phyloP scores from a whole-genome alignment of 2,888 invertebrate genomes.

The Agonum fuliginosum region DNA sequence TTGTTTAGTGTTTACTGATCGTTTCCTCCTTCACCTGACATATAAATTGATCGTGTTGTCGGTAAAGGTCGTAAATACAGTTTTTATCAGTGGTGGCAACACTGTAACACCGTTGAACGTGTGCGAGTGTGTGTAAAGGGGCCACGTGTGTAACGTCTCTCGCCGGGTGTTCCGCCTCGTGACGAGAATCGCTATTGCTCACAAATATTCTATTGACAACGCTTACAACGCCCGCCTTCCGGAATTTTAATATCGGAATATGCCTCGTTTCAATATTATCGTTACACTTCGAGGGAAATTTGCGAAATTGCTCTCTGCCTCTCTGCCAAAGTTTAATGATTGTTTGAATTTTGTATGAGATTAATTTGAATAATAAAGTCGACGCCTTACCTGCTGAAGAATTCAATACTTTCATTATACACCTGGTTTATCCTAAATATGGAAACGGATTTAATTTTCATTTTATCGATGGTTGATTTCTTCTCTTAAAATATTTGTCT shows the following conservation, averaged over 20 bases:
- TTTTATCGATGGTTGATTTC: conserved; percentile 35
- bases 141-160: not conserved
- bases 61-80: not conserved
- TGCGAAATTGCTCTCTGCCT: conserved; percentile 26
- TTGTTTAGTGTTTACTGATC: no score
- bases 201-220: conserved; percentile 62
- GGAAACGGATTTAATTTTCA: not conserved
- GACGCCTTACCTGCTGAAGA: not conserved
- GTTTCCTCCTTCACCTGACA: no score
- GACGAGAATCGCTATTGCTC: conserved; percentile 60
- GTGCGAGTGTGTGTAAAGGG: not conserved
- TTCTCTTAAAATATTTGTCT: conserved; percentile 8
- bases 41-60: not conserved
- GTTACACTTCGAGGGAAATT: conserved; percentile 35
- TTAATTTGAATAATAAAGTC: conserved; percentile 46
- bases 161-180: conserved; percentile 48
- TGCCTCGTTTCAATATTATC: conserved; percentile 54
- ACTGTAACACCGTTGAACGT: not conserved
- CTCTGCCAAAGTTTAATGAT: conserved; percentile 49
- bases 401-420: not conserved
- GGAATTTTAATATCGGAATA: conserved; percentile 57
- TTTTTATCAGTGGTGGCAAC: conserved; percentile 9
- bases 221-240: conserved; percentile 56
- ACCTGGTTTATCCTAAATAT: conserved; percentile 15
- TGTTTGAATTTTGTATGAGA: conserved; percentile 45